Percentiles rank a stretch among this genome's conserved stretches.
These are phyloP conservation scores for Cheilosia vernalis DNA, from an alignment of 2,888 invertebrate species.

Conservation along the genomic window DNA sequence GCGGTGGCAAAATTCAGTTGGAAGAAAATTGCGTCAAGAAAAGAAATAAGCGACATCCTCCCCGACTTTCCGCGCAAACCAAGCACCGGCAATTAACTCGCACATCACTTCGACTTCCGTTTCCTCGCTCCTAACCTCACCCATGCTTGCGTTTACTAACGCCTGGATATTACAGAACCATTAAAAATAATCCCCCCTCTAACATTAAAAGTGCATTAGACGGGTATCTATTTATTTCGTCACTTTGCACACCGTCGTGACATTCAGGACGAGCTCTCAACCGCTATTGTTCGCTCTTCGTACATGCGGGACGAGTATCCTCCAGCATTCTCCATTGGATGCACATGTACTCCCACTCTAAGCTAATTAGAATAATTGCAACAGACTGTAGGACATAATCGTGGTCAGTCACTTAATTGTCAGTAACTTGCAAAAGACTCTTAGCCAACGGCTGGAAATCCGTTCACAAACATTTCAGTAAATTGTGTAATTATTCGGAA, in stretches of 20 bases:
- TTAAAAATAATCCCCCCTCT: not conserved
- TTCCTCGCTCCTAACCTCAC: too few relatives aligned
- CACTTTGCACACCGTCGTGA: not conserved
- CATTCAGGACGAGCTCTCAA: not conserved
- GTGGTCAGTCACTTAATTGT: not conserved
- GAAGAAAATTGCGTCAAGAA: not conserved
- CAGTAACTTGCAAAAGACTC: constrained; percentile 6
- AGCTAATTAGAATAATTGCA: constrained; percentile 19
- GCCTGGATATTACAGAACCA: not conserved
- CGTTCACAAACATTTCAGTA: not conserved
- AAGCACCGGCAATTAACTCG: not conserved
- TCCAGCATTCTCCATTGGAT: not conserved
- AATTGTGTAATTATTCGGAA: constrained; percentile 19
- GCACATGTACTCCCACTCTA: not conserved
- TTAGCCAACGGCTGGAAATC: not conserved
- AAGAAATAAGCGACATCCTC: not conserved
- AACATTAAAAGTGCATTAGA: constrained; percentile 42
- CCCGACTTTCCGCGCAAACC: not conserved
- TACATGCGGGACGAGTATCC: not conserved
- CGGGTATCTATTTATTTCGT: constrained; percentile 2
- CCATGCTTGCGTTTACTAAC: not conserved
- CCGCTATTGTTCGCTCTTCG: constrained; percentile 7
- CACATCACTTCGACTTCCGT: not conserved
- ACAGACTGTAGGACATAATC: not conserved
- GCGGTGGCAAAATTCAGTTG: too few relatives aligned